Percentiles rank a stretch among this genome's conserved stretches.
Evolutionary conservation across 2,888 invertebrate genomes (phyloP).

Genomic region (Crioceris asparagi): DNA sequence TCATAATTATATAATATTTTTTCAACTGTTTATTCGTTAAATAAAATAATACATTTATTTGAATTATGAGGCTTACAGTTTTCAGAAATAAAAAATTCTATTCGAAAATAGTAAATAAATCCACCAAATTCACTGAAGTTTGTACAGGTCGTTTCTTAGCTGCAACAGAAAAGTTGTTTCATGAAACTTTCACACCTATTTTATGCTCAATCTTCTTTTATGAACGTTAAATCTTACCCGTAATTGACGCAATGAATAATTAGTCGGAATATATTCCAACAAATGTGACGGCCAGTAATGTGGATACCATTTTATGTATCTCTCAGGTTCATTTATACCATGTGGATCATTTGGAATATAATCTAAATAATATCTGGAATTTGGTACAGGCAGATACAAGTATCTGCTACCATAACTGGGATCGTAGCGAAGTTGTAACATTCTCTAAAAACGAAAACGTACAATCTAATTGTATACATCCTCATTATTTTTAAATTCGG

Average conservation of each 20-base stretch:
- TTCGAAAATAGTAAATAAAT: too few relatives aligned
- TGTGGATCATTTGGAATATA: constrained; percentile 19
- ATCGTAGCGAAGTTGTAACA: neutral
- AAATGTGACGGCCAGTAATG: constrained; percentile 23
- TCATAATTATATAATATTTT: too few relatives aligned
- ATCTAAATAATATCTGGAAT: constrained; percentile 13
- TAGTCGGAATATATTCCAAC: constrained; percentile 17
- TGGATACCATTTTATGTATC: constrained; percentile 19
- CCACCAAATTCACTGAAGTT: constrained; percentile 3
- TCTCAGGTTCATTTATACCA: constrained; percentile 18
- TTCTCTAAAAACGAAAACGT: too few relatives aligned
- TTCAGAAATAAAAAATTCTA: too few relatives aligned
- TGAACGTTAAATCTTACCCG: constrained; percentile 12
- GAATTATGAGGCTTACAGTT: too few relatives aligned
- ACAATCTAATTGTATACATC: too few relatives aligned
- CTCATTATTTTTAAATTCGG: too few relatives aligned
- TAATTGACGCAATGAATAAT: constrained; percentile 18
- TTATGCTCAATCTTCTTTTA: too few relatives aligned
- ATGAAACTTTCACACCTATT: too few relatives aligned
- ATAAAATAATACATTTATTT: too few relatives aligned
- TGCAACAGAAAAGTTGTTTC: constrained; percentile 11
- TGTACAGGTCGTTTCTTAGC: constrained; percentile 14
- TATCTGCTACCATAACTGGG: neutral
- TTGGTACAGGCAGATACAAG: neutral
- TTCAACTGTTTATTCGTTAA: too few relatives aligned